Evolutionary conservation across 2,797 vertebrate genomes (phyloP).

Genomic region (Phrynocephalus guinanensis): DNA sequence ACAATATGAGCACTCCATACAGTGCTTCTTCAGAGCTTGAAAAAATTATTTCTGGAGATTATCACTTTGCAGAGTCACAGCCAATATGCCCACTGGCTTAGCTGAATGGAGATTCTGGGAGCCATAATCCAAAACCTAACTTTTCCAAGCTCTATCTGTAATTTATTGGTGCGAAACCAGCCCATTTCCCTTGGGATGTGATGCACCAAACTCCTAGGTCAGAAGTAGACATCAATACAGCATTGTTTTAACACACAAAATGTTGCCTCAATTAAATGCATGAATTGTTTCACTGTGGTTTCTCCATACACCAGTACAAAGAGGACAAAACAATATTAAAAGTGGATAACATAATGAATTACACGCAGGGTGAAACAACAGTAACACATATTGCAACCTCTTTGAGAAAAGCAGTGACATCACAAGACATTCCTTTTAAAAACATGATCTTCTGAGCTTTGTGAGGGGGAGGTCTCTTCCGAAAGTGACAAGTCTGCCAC

Average conservation of each 20-base stretch:
- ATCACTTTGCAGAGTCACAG: neutral
- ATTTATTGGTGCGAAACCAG: neutral
- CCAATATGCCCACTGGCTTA: neutral
- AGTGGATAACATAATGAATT: no score
- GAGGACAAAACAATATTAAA: no score
- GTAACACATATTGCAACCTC: no score
- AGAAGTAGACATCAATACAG: neutral
- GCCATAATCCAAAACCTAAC: neutral
- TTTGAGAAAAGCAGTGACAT: no score
- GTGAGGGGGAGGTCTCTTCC: no score
- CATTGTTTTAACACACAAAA: neutral
- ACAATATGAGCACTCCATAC: neutral
- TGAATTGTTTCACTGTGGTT: no score
- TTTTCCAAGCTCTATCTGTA: neutral
- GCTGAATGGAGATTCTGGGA: neutral
- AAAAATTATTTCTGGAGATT: no score
- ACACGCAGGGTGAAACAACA: no score
- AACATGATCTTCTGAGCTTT: no score
- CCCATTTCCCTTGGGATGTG: neutral
- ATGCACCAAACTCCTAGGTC: neutral
- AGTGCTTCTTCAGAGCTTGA: neutral
- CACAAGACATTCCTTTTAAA: no score
- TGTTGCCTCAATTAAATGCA: neutral
- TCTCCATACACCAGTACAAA: no score
- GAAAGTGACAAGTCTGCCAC: no score